Percentiles rank a stretch among this genome's conserved stretches.
Evolutionary conservation across 2,888 invertebrate genomes (phyloP).

Genomic region (Drosophila meridiana): DNA sequence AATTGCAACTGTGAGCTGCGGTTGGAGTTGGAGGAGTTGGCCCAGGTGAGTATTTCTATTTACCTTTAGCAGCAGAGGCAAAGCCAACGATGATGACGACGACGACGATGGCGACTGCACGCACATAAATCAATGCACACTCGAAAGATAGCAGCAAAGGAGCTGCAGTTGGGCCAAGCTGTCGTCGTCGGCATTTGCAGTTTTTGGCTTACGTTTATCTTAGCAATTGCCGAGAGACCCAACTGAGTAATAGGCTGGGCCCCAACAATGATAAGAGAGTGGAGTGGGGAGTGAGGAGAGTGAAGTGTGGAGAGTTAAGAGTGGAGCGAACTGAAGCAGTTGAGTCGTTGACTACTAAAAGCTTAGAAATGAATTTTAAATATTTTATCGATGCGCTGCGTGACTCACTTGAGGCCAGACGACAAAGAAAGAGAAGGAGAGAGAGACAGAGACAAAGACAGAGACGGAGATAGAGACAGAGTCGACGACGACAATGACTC

Average conservation of each 20-base stretch:
- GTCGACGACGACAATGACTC: constrained; percentile 25
- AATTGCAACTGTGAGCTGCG: constrained; percentile 55
- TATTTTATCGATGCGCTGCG: constrained; percentile 76
- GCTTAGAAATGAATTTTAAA: constrained; percentile 80
- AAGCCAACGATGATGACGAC: too few species aligned
- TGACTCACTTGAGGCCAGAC: constrained; percentile 63
- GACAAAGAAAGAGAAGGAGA: background rate
- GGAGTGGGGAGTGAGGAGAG: background rate
- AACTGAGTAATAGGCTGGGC: constrained; percentile 34
- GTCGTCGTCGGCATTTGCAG: constrained; percentile 45
- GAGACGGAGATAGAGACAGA: background rate
- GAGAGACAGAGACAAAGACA: background rate
- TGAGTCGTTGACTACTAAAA: constrained; percentile 64
- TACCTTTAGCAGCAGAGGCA: constrained; percentile 33
- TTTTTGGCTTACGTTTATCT: constrained; percentile 53
- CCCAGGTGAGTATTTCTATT: constrained; percentile 42
- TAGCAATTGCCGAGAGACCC: constrained; percentile 24
- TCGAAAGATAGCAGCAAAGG: constrained; percentile 58
- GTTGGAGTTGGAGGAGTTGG: background rate
- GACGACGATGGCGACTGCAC: constrained; percentile 17
- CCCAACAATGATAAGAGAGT: constrained; percentile 51
- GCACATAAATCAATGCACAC: constrained; percentile 81
- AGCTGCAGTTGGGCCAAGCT: constrained; percentile 11
- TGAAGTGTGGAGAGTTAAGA: background rate
- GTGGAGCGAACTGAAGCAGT: constrained; percentile 9